Conservation (phyloP, 1,140 invertebrate species). For the Pararge aegeria region DNA sequence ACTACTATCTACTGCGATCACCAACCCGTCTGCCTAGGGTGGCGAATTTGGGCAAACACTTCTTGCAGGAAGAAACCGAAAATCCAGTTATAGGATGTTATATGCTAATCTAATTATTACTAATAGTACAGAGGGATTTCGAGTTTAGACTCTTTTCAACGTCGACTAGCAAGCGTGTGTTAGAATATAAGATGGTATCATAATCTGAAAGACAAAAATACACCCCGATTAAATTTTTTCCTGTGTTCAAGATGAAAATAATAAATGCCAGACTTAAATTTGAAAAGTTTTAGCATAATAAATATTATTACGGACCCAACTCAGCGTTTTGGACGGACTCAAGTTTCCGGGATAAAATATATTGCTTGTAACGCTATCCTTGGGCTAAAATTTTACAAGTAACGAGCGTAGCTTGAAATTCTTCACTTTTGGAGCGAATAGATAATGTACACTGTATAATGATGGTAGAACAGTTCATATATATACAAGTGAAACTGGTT, state of each 20-base stretch:
- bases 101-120: no score
- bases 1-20: no score
- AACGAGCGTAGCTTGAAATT: neutral
- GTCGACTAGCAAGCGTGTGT: no score
- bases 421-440: neutral
- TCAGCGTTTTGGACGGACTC: neutral
- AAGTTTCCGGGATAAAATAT: conserved; percentile 8
- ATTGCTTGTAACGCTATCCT: conserved; percentile 5
- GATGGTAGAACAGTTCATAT: no score
- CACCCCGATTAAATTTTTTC: neutral
- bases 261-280: neutral
- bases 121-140: no score
- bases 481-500: neutral
- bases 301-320: conserved; percentile 1
- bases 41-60: no score
- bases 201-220: neutral
- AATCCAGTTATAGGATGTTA: no score
- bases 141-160: no score
- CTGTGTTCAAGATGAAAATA: neutral
- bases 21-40: no score
- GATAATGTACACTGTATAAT: neutral
- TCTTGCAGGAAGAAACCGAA: no score
- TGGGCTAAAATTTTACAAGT: neutral
- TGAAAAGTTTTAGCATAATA: conserved; percentile 1
- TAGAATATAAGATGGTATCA: neutral